Conservation (phyloP, 2,888 invertebrate genomes). For the Petrolisthes cinctipes region DNA sequence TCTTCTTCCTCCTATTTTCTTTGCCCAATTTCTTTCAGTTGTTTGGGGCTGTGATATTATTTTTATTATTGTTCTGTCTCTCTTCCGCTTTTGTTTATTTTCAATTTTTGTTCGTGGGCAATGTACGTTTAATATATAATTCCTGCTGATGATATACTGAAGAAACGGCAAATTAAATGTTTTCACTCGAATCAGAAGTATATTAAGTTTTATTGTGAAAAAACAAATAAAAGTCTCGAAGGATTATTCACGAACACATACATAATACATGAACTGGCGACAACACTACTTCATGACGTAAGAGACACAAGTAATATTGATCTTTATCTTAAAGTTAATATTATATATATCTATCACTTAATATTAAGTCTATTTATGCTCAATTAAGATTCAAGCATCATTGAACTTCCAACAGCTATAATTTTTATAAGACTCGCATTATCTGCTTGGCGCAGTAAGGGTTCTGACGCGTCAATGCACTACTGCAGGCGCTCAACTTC, state of each 20-base stretch:
- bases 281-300: neutral
- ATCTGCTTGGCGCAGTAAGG: neutral
- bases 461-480: conserved; percentile 41
- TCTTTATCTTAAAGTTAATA: neutral
- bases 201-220: too few relatives aligned
- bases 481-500: conserved; percentile 37
- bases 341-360: neutral
- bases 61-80: too few relatives aligned
- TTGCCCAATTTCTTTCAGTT: too few relatives aligned
- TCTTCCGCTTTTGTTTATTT: neutral
- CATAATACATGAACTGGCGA: neutral
- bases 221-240: neutral
- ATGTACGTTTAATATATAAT: too few relatives aligned
- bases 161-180: too few relatives aligned
- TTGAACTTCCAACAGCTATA: neutral
- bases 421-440: conserved; percentile 18
- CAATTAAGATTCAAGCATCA: too few relatives aligned
- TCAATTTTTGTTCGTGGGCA: neutral
- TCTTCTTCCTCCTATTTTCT: too few relatives aligned
- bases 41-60: too few relatives aligned
- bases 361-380: neutral
- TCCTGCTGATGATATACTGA: too few relatives aligned
- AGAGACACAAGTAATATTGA: neutral
- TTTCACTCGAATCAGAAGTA: too few relatives aligned
- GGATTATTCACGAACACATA: neutral